phyloP scores from a whole-genome alignment of 2,888 invertebrate species.

The Rambutsinella grinnellia region DNA sequence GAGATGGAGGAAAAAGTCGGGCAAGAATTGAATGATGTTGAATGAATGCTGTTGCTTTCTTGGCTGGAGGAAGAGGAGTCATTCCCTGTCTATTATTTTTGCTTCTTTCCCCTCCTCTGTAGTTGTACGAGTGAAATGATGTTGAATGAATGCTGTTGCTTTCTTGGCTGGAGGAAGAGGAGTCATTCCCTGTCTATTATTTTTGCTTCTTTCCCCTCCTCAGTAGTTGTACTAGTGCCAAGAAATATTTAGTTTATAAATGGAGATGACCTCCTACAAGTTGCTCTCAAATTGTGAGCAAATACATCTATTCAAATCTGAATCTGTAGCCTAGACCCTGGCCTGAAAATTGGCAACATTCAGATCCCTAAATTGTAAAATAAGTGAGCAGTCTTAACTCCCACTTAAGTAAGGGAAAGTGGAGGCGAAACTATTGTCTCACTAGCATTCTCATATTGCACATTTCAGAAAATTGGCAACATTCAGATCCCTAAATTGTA shows the following conservation, averaged over 20 bases:
- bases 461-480: neutral
- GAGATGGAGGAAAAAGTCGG: too few species aligned
- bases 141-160: constrained; percentile 40
- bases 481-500: constrained; percentile 7
- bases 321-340: neutral
- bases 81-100: too few species aligned
- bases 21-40: too few species aligned
- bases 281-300: too few species aligned
- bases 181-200: too few species aligned
- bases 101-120: too few species aligned
- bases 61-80: too few species aligned
- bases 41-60: constrained; percentile 39
- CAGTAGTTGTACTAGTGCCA: constrained; percentile 14
- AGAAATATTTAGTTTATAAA: constrained; percentile 29
- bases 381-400: constrained; percentile 25
- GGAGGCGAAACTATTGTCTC: neutral
- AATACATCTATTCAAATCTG: too few species aligned
- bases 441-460: constrained; percentile 16
- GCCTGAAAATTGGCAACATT: neutral
- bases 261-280: neutral
- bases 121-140: too few species aligned
- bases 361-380: constrained; percentile 16
- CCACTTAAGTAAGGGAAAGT: neutral
- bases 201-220: too few species aligned
- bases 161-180: constrained; percentile 38